phyloP scores from a whole-genome alignment of 1,140 invertebrate genomes.

The Drepana arcuata region DNA sequence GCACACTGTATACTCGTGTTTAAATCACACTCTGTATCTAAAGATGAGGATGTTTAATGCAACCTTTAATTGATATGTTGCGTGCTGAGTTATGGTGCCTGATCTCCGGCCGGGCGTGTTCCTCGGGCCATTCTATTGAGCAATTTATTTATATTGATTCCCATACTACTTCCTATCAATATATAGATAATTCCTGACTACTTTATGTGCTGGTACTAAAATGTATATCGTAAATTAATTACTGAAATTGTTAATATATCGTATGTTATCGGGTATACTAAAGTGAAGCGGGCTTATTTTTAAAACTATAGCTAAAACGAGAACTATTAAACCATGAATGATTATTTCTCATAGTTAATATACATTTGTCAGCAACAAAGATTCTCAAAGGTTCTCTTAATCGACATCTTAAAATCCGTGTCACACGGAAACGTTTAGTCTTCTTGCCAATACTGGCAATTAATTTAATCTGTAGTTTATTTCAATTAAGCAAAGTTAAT shows the following conservation, averaged over 20 bases:
- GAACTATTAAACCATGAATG: too few relatives aligned
- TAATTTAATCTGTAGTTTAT: too few relatives aligned
- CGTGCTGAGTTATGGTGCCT: conserved; percentile 55
- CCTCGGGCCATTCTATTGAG: conserved; percentile 54
- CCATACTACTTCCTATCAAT: conserved; percentile 52
- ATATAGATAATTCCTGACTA: conserved; percentile 43
- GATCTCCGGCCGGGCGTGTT: conserved; percentile 39
- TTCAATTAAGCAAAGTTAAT: too few relatives aligned
- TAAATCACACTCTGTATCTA: conserved; percentile 34
- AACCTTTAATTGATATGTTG: conserved; percentile 63
- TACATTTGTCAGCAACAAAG: too few relatives aligned
- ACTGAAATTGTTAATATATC: conserved; percentile 29
- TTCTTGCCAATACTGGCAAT: too few relatives aligned
- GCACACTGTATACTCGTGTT: conserved; percentile 23
- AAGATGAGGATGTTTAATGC: conserved; percentile 44
- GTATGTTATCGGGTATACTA: too few relatives aligned
- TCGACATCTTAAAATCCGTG: too few relatives aligned
- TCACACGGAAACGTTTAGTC: too few relatives aligned
- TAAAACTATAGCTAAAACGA: too few relatives aligned
- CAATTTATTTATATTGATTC: conserved; percentile 68
- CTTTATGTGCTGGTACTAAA: conserved; percentile 48
- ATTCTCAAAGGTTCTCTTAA: too few relatives aligned
- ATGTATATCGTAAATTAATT: conserved; percentile 40
- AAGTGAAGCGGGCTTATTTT: too few relatives aligned
- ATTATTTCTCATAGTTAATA: too few relatives aligned